phyloP scores from a whole-genome alignment of 2,113 vertebrate genomes.

The Lophotis ruficrista region DNA sequence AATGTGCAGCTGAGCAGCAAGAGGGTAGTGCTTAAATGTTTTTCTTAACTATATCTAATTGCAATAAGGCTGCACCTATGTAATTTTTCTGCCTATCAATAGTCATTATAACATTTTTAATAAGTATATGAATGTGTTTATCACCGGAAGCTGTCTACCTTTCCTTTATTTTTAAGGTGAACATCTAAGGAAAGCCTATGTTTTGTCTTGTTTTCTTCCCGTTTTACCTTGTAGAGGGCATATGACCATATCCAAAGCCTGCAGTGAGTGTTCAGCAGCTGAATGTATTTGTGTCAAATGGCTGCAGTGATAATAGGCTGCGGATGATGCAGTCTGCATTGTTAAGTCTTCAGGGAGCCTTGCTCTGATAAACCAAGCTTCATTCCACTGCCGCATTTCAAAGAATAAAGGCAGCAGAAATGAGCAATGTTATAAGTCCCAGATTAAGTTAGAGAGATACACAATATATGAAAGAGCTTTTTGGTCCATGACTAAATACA shows the following conservation, averaged over 20 bases:
- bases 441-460: not conserved
- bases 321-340: constrained; percentile 47
- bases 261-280: constrained; percentile 42
- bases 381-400: not conserved
- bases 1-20: not conserved
- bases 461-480: not conserved
- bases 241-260: not conserved
- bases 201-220: not conserved
- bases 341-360: constrained; percentile 48
- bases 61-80: not conserved
- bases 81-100: not conserved
- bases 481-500: not conserved
- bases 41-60: not conserved
- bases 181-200: not conserved
- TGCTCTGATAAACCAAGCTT: constrained; percentile 12
- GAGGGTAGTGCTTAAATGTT: not conserved
- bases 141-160: not conserved
- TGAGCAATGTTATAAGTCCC: not conserved
- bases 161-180: not conserved
- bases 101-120: not conserved
- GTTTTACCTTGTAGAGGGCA: not conserved
- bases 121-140: not conserved
- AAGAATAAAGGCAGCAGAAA: not conserved
- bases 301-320: constrained; percentile 63
- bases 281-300: constrained; percentile 54